Evolutionary conservation across 1,140 invertebrate species (phyloP).

Genomic region (Eriocheir sinensis): DNA sequence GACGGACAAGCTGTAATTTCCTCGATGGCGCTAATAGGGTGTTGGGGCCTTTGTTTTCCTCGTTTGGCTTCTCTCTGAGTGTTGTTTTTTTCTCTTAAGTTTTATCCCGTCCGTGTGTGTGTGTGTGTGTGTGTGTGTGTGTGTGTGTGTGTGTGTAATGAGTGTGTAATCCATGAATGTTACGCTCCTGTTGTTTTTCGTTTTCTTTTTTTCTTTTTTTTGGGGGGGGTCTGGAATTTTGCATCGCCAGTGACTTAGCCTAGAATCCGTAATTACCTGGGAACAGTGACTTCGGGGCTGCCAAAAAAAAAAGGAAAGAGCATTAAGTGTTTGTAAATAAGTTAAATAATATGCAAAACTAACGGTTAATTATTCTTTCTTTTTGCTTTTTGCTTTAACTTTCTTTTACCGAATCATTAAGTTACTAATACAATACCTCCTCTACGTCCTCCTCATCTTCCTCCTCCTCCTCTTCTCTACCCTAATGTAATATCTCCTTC

Average conservation of each 20-base stretch:
- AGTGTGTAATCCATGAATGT: not conserved
- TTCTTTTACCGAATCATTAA: not conserved
- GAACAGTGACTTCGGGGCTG: not conserved
- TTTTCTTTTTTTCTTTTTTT: not conserved
- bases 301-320: not conserved
- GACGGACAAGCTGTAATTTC: constrained; percentile 15
- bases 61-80: not conserved
- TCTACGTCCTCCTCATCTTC: too few relatives aligned
- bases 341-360: not conserved
- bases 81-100: too few relatives aligned
- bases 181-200: too few relatives aligned
- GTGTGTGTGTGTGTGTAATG: not conserved
- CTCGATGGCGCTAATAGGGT: not conserved
- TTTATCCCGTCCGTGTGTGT: too few relatives aligned
- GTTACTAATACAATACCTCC: too few relatives aligned
- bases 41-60: not conserved
- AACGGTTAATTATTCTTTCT: not conserved
- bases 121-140: too few relatives aligned
- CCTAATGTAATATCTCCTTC: too few relatives aligned
- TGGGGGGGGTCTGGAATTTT: too few relatives aligned
- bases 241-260: not conserved
- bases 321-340: not conserved
- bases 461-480: too few relatives aligned
- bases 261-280: not conserved
- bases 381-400: too few relatives aligned